Conservation (phyloP, 2,888 invertebrate species). For the Spodoptera littoralis region DNA sequence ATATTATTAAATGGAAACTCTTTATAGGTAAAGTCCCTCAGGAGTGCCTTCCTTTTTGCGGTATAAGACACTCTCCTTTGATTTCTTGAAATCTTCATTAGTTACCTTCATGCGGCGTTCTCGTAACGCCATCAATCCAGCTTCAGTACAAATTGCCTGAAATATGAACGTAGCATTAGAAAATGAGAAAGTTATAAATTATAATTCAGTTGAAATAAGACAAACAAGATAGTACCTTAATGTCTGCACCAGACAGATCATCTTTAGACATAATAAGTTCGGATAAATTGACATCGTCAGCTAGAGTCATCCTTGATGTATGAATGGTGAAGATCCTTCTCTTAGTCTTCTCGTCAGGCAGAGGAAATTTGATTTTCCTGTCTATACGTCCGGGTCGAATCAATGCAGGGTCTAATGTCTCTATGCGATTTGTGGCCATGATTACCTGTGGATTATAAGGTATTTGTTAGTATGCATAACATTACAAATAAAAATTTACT, state of each 20-base stretch:
- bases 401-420: conserved; percentile 99
- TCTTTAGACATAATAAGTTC: conserved; percentile 99
- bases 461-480: neutral
- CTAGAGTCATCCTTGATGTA: conserved; percentile 99
- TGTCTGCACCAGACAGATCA: conserved; percentile 99
- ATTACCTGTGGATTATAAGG: conserved; percentile 90
- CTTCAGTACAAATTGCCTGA: conserved; percentile 99
- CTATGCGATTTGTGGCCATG: conserved; percentile 99
- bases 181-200: neutral
- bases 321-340: conserved; percentile 99
- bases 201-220: neutral
- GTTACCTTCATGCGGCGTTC: conserved; percentile 99
- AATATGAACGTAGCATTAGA: conserved; percentile 55
- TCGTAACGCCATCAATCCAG: conserved; percentile 98
- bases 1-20: conserved; percentile 24
- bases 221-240: conserved; percentile 90
- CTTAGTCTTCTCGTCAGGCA: conserved; percentile 99
- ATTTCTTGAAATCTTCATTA: conserved; percentile 99
- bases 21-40: conserved; percentile 98
- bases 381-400: conserved; percentile 99
- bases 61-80: conserved; percentile 99
- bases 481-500: neutral
- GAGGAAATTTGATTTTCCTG: conserved; percentile 99
- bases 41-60: conserved; percentile 99
- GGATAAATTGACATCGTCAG: conserved; percentile 98